phyloP scores from a whole-genome alignment of 1,140 invertebrate species.

The Brachionus angularis region DNA sequence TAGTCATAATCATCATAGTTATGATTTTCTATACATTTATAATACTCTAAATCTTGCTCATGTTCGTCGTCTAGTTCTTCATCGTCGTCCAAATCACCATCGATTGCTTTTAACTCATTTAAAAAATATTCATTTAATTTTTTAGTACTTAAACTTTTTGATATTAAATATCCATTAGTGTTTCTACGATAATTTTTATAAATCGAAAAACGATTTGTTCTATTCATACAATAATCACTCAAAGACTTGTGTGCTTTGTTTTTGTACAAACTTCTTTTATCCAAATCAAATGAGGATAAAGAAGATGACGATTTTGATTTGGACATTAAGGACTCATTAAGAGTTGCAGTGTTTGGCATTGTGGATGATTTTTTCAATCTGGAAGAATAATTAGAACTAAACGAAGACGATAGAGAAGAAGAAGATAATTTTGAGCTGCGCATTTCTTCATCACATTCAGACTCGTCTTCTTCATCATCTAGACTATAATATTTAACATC shows the following conservation, averaged over 20 bases:
- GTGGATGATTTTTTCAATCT: not conserved
- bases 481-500: constrained; percentile 35
- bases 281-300: not conserved
- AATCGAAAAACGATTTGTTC: not conserved
- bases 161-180: too few species aligned
- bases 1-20: constrained; percentile 25
- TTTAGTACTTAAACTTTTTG: too few species aligned
- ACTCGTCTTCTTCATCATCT: constrained; percentile 16
- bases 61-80: constrained; percentile 5
- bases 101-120: not conserved
- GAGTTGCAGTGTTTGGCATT: too few species aligned
- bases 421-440: not conserved
- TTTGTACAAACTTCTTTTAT: not conserved
- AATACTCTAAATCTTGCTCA: too few species aligned
- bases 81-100: constrained; percentile 15
- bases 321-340: too few species aligned
- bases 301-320: constrained; percentile 18
- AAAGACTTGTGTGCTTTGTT: not conserved
- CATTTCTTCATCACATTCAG: not conserved
- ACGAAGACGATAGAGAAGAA: not conserved
- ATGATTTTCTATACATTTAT: too few species aligned
- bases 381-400: not conserved
- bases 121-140: too few species aligned
- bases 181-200: too few species aligned
- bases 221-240: not conserved